A percentile compares a stretch with the other conserved stretches of the same genome.
Evolutionary conservation across 2,888 invertebrate genomes (phyloP).

Genomic region (Caenorhabditis angaria): DNA sequence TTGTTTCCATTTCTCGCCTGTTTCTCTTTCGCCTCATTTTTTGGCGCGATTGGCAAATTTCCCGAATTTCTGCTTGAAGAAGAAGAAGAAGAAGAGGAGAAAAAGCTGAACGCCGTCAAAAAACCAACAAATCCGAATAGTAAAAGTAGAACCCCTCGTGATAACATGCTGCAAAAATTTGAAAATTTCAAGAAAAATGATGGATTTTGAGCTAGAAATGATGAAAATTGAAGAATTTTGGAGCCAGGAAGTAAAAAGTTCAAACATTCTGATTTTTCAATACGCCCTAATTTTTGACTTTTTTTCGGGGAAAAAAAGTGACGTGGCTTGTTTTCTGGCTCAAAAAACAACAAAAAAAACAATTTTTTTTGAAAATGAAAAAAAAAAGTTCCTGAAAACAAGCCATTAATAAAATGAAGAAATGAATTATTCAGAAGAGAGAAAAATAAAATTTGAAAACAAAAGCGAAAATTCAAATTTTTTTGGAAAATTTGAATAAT

Average conservation of each 20-base stretch:
- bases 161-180: conserved; percentile 24
- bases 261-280: no score
- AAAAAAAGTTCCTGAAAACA: background rate
- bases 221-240: background rate
- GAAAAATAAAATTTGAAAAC: background rate
- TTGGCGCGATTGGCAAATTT: conserved; percentile 31
- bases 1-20: no score
- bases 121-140: conserved; percentile 23
- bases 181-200: background rate
- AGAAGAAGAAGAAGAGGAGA: conserved; percentile 24
- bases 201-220: no score
- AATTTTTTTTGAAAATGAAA: background rate
- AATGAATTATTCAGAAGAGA: background rate
- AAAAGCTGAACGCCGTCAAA: conserved; percentile 43
- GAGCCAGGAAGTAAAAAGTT: background rate
- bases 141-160: conserved; percentile 42
- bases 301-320: background rate
- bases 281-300: background rate
- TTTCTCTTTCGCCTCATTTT: conserved; percentile 37
- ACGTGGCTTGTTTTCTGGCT: background rate
- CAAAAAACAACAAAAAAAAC: background rate
- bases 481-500: no score
- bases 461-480: no score
- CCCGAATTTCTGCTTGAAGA: conserved; percentile 32
- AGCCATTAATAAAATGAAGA: background rate